These are phyloP conservation scores for Misgurnus anguillicaudatus DNA, from an alignment of 2,113 vertebrate genomes.

Conservation along the genomic window DNA sequence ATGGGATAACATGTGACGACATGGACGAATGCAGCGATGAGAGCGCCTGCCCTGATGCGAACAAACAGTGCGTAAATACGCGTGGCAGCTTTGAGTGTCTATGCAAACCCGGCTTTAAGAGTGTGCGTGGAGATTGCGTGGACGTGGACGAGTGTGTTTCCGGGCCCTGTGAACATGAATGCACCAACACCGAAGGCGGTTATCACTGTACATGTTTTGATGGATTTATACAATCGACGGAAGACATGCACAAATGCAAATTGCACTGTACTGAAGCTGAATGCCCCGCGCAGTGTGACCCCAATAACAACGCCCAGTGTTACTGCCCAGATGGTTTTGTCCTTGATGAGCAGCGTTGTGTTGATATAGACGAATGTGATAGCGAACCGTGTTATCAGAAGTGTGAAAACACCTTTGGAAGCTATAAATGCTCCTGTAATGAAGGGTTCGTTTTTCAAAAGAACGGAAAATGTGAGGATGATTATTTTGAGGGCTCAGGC, in stretches of 20 bases:
- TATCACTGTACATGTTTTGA: slow-evolving; percentile 65
- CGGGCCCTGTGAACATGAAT: slow-evolving; percentile 69
- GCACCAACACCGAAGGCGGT: slow-evolving; percentile 50
- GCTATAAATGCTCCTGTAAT: slow-evolving; percentile 60
- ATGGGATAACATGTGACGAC: slow-evolving; percentile 48
- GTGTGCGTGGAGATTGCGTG: slow-evolving; percentile 42
- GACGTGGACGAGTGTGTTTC: slow-evolving; percentile 68
- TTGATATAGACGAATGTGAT: slow-evolving; percentile 67
- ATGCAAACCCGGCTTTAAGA: slow-evolving; percentile 60
- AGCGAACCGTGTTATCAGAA: slow-evolving; percentile 10
- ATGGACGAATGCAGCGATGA: slow-evolving; percentile 63
- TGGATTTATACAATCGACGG: slow-evolving; percentile 15
- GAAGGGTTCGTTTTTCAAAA: slow-evolving; percentile 53
- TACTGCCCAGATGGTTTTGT: slow-evolving; percentile 64
- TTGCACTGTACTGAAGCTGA: slow-evolving; percentile 56
- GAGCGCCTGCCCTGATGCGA: slow-evolving; percentile 57
- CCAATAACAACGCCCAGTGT: slow-evolving; percentile 61
- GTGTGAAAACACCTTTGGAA: slow-evolving; percentile 64
- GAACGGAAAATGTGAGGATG: slow-evolving; percentile 15
- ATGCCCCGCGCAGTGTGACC: slow-evolving; percentile 68
- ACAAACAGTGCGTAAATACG: slow-evolving; percentile 59
- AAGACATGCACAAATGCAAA: slow-evolving; percentile 48
- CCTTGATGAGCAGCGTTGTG: slow-evolving; percentile 52
- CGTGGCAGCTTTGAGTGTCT: slow-evolving; percentile 58
- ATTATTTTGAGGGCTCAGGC: slow-evolving; percentile 3